Percentiles rank a stretch among this genome's conserved stretches.
phyloP scores from a whole-genome alignment of 1,140 invertebrate species.

The Hestina assimilis region DNA sequence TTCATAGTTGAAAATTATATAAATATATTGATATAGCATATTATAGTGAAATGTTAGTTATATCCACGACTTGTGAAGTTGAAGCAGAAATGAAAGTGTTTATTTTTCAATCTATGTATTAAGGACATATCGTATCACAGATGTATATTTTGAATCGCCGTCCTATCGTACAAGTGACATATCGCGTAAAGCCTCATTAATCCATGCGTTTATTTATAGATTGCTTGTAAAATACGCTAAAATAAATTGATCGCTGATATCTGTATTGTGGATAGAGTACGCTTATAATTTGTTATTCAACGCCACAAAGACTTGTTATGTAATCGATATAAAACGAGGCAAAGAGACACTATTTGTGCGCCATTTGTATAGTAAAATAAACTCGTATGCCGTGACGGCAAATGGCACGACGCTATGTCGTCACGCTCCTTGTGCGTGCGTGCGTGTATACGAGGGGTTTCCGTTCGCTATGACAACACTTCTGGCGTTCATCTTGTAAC shows the following conservation, averaged over 20 bases:
- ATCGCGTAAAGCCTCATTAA: conserved; percentile 42
- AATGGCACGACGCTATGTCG: no score
- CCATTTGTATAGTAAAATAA: no score
- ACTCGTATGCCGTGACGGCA: no score
- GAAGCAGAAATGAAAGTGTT: conserved; percentile 29
- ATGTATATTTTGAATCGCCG: conserved; percentile 53
- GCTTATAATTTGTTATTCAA: no score
- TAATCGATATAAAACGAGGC: no score
- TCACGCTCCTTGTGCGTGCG: no score
- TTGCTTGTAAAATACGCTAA: conserved; percentile 1
- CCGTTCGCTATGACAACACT: no score
- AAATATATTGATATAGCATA: conserved; percentile 27
- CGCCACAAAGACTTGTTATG: no score
- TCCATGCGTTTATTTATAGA: not conserved
- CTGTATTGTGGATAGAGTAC: no score
- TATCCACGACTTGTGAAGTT: conserved; percentile 25
- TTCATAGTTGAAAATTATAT: conserved; percentile 30
- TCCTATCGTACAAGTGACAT: conserved; percentile 65
- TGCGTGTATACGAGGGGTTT: no score
- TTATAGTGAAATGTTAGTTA: conserved; percentile 23
- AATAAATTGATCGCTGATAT: not conserved
- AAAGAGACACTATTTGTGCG: no score
- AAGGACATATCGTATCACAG: conserved; percentile 45
- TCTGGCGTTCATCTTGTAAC: no score
- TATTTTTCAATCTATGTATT: conserved; percentile 44